Base-by-base conservation (phyloP, 2,113 vertebrate genomes). In the Eptatretus burgeri region DNA sequence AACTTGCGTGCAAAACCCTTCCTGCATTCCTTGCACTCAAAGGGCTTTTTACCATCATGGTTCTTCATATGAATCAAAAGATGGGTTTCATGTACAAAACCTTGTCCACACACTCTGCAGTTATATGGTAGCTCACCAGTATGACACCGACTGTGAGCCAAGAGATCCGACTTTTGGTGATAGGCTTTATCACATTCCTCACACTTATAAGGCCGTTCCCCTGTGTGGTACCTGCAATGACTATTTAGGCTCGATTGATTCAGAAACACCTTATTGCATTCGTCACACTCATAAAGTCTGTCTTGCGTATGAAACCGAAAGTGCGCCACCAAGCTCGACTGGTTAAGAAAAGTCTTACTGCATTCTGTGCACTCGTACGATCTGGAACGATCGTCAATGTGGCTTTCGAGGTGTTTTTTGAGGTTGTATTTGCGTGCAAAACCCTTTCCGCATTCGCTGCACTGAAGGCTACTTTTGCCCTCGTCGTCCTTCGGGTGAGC, bases 361-460 rank as follows among this genome's bases (percentile, higher is more conserved):
- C 53, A 60, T 19, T 60, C 53, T 19, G 16, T 19, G 53, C 53
- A 60, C 53, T 60, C 53, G 53, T 41, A 41, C 27, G 27, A 41
- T 41, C 27, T 41, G 27, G 27, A 41, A 41, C 53, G 53, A 10
- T 60, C 53, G 10, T 19, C 53, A 1, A 19, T 10, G 53, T 10
- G 53, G 16, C 16, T 19, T n/a, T 60, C n/a, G 10, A 19, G 10
- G 53, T 60, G 53, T 19, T 60, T 60, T 19, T 60, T 19, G 16
- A 60, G 53, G 53, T 60, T 60, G 53, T n/a, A 60, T n/a, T 17
- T n/a, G 53, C 53, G 19, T 19, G 53, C 53, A 12, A 60, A 60
- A 19, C 53, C 53, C 53, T 60, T 60, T n/a, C 53, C 53, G 12
- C 53, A 60, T 19, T 60, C 53, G 10, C 19, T 19, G 53, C 53